Evolutionary conservation across 2,113 vertebrate species (phyloP).

Genomic region (Laticauda colubrina): DNA sequence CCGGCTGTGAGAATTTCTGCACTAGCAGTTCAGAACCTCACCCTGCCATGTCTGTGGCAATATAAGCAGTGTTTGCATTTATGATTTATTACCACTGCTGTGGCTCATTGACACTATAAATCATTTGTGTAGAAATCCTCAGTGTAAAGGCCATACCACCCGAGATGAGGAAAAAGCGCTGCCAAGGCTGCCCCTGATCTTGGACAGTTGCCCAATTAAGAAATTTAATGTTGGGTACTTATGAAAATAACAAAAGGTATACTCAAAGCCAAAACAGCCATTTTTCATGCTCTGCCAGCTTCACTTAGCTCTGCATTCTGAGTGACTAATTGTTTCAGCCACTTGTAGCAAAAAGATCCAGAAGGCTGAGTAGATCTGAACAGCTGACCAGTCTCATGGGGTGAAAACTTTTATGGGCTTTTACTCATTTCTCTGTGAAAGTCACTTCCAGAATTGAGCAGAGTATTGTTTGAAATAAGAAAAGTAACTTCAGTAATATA

Average conservation of each 20-base stretch:
- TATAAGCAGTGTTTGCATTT: neutral
- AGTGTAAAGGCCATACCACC: neutral
- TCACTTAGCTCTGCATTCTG: neutral
- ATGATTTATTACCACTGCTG: neutral
- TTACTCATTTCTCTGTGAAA: neutral
- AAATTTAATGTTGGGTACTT: neutral
- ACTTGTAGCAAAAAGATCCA: neutral
- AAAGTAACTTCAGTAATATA: no score
- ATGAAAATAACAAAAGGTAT: neutral
- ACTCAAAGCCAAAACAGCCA: neutral
- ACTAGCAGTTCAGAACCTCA: neutral
- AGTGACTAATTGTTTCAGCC: neutral
- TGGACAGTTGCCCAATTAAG: neutral
- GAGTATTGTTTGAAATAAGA: no score
- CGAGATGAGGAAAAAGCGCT: neutral
- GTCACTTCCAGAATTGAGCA: neutral
- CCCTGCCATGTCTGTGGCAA: neutral
- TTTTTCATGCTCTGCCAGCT: neutral
- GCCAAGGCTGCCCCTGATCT: neutral
- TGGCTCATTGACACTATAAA: neutral
- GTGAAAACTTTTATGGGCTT: neutral
- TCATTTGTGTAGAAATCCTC: neutral
- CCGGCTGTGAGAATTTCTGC: neutral
- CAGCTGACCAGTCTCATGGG: neutral
- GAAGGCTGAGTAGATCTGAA: neutral